These are phyloP conservation scores for Cairina moschata DNA, from an alignment of 2,113 vertebrate species.

Conservation along the genomic window DNA sequence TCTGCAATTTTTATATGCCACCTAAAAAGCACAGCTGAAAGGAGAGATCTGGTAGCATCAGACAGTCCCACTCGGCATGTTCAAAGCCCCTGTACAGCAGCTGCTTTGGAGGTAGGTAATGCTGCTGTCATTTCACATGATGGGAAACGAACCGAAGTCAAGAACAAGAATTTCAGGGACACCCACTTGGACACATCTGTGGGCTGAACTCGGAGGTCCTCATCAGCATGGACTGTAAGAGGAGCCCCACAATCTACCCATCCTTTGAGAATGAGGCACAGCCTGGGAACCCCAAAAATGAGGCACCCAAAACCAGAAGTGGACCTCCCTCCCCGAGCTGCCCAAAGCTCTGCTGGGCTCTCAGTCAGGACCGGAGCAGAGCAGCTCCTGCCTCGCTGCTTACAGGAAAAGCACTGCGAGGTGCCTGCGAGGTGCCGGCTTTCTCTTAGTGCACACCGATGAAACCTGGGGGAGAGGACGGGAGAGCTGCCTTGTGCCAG, in stretches of 20 bases:
- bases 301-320: not conserved
- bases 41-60: not conserved
- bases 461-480: not conserved
- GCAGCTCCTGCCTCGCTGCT: not conserved
- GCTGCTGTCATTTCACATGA: not conserved
- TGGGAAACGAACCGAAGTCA: conserved; percentile 1
- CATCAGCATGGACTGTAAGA: not conserved
- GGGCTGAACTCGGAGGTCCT: not conserved
- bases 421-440: not conserved
- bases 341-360: not conserved
- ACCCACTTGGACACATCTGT: not conserved
- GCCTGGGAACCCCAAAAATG: not conserved
- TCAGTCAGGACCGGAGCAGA: not conserved
- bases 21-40: conserved; percentile 42
- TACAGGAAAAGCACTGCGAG: not conserved
- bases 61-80: not conserved
- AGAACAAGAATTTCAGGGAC: conserved; percentile 17
- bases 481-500: not conserved
- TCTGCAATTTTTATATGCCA: conserved; percentile 27
- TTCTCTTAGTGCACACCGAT: not conserved
- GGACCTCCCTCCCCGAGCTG: not conserved
- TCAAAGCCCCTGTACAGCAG: conserved; percentile 16
- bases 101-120: conserved; percentile 22
- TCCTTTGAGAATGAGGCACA: not conserved
- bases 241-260: not conserved